Base-by-base conservation (phyloP, 30 jellyfish, hydroid and myxozoan species). In the Haliclystus octoradiatus region DNA sequence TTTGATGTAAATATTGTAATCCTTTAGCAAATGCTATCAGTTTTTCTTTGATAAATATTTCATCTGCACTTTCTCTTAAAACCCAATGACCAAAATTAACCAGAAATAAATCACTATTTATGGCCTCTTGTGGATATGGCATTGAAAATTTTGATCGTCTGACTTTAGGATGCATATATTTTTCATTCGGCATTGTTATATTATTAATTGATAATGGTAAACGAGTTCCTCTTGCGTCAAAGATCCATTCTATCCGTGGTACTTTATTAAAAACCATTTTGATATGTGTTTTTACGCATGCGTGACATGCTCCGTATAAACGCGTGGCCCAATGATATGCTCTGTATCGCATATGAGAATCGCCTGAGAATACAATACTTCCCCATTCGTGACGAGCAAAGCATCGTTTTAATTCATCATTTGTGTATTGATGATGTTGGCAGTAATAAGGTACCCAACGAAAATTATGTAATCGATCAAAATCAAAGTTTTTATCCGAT, bases 321-420 rank as follows among this genome's bases (percentile, higher is more conserved):
- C 96, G 82, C 35, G 96, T 78, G 22, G 81, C 96, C 96, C 96
- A 86, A 33, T 86, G 96, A 62, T 86, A 86, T 72, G 94, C 96
- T 63, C 96, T 73, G 85, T 86, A 86, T 33, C 96, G 68, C 96
- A 86, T 86, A 60, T 86, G 96, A 14, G 96, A 86, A 66, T 86
- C 96, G 4, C 96, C 96, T 9, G 94, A 92, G 60, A 86, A 86
- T 3, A 86, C 96, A 35, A 86, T 51, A 47, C 96, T 86, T 1
- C 68, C 64, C 94, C 94, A 78, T 14, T 82, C 74, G 61, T 78
- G 78, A 31, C 72, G 61, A 9, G 96, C 96, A 1, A 86, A 78
- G 26, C 96, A 86, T 24, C 77, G 71, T 68, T 86, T 86, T 62
- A 86, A n/a, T 26, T 86, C 84, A 52, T 78, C 96, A 28, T 86